Evolutionary conservation across 2,113 vertebrate genomes (phyloP), one percentile per base, ranked within the genome.

Genomic region (Colinus virginianus): DNA sequence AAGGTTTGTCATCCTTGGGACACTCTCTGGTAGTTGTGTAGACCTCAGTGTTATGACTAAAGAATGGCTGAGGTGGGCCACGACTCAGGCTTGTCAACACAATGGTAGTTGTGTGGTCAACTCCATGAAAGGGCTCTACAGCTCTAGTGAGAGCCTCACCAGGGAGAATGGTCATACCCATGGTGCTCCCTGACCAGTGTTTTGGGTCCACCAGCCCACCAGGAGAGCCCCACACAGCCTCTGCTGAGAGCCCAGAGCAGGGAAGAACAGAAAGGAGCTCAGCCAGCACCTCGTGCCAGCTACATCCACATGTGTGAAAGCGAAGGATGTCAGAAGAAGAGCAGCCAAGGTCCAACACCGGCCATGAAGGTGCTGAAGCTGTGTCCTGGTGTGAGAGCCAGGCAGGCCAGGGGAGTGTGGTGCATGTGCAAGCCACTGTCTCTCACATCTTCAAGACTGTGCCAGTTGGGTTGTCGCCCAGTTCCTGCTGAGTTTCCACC

Each of bases 371-470:
- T 85, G 53, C 59, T 0, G 1, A 81, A 34, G 53, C 42, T 0
- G 1, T 63, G 70, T 38, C 36, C 14, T 46, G 46, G 40, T 6
- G 1, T 11, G 34, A 64, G 69, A 49, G 2, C 58, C 40, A 26
- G 45, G 40, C 0, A 1, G 63, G 40, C 22, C 0, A 1, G 55
- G 56, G 34, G 58, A 61, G 36, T 0, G 0, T 45, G 51, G 58
- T 1, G 1, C 0, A 4, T 30, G 6, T 25, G 13, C 0, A 19
- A 74, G 90, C 45, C 1, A 0, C 59, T n/a, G 64, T 51, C 72
- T 87, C 6, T 1, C 1, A 0, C 2, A 2, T 71, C 16, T 0
- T 48, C 11, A 0, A 53, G 79, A 20, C 67, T 1, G 0, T 62
- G 84, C 80, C 92, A 87, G 78, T 46, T 76, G 84, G 51, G 49